Percentiles rank a stretch among this genome's conserved stretches.
Evolutionary conservation across 2,888 invertebrate species (phyloP).

Genomic region (Lathronympha strigana): DNA sequence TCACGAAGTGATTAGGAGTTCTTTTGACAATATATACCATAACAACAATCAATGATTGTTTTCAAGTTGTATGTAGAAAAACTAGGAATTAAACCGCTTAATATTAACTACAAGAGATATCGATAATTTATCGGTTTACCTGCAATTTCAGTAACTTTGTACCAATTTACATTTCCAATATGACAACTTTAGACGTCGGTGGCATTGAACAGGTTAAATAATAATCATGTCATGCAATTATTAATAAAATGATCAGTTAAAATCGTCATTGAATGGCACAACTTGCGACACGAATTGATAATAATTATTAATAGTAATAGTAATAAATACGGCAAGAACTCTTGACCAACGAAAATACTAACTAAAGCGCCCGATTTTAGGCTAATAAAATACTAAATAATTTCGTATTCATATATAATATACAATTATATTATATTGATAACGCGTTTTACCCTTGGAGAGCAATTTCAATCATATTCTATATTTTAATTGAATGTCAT

Average conservation of each 20-base stretch:
- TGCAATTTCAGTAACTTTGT: no score
- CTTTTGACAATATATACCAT: no score
- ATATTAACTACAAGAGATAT: no score
- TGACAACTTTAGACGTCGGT: neutral
- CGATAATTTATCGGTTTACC: no score
- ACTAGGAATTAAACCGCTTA: no score
- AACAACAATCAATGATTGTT: no score
- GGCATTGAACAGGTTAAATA: neutral
- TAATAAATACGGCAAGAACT: conserved; percentile 37
- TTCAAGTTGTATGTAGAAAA: no score
- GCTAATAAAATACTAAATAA: conserved; percentile 26
- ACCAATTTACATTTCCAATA: no score
- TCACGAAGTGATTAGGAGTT: no score
- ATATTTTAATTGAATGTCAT: no score
- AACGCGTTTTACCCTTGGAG: conserved; percentile 17
- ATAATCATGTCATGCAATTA: conserved; percentile 1
- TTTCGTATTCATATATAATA: conserved; percentile 25
- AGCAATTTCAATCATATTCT: neutral
- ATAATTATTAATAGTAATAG: conserved; percentile 32
- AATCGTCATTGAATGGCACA: conserved; percentile 25
- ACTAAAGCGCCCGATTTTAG: conserved; percentile 20
- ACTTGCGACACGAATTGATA: conserved; percentile 18
- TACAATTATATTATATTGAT: conserved; percentile 37
- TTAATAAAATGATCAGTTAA: conserved; percentile 12
- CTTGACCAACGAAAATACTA: conserved; percentile 29